A percentile compares a stretch with the other conserved stretches of the same genome.
These are phyloP conservation scores for Rhamphomyia laevipes DNA, from an alignment of 2,888 invertebrate species.

Conservation along the genomic window DNA sequence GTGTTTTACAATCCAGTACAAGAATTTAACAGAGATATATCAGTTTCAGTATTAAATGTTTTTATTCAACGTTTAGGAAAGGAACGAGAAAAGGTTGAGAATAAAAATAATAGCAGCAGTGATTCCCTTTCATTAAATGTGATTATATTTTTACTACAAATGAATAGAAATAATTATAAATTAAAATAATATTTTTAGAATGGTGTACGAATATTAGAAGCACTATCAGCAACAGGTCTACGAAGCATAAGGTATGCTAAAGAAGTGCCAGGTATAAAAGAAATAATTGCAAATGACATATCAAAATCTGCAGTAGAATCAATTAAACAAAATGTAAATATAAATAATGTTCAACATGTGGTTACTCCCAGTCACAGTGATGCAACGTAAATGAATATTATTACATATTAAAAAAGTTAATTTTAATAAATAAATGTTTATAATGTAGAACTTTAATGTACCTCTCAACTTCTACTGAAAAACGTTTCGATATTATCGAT, in stretches of 20 bases:
- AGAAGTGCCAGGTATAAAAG: slow-evolving; percentile 71
- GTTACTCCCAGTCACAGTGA: slow-evolving; percentile 71
- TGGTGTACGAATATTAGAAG: slow-evolving; percentile 63
- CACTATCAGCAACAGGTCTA: slow-evolving; percentile 89
- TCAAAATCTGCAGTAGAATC: slow-evolving; percentile 73
- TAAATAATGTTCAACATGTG: slow-evolving; percentile 49
- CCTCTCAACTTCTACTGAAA: slow-evolving; percentile 48
- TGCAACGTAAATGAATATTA: slow-evolving; percentile 57
- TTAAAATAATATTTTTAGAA: slow-evolving; percentile 9
- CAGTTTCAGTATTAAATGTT: slow-evolving; percentile 60
- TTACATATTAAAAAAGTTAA: background rate
- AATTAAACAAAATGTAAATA: slow-evolving; percentile 58
- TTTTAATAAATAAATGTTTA: slow-evolving; percentile 19
- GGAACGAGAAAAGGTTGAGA: slow-evolving; percentile 18
- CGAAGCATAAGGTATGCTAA: slow-evolving; percentile 93
- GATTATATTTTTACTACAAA: slow-evolving; percentile 14
- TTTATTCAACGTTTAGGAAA: slow-evolving; percentile 45
- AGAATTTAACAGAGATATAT: slow-evolving; percentile 94
- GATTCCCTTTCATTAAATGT: slow-evolving; percentile 21
- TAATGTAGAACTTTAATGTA: slow-evolving; percentile 85
- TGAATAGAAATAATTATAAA: background rate
- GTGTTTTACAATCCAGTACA: slow-evolving; percentile 99
- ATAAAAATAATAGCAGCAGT: background rate
- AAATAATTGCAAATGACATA: slow-evolving; percentile 86
- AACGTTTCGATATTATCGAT: slow-evolving; percentile 82